Evolutionary conservation across 1,140 invertebrate genomes (phyloP), one percentile per base, ranked within the genome.

Genomic region (Lutraria rhynchaena): DNA sequence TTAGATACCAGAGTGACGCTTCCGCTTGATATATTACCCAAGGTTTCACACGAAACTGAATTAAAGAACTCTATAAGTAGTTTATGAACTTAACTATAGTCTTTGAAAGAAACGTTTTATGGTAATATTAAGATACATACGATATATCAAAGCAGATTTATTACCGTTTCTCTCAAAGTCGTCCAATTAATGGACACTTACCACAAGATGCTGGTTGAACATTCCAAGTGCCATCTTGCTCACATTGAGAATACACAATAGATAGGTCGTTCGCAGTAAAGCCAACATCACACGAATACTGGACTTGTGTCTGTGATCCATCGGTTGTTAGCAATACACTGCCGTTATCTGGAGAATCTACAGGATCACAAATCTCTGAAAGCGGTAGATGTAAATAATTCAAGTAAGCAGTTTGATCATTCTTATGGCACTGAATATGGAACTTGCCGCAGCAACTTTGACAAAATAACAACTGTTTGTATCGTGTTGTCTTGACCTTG

Each of bases 261-360:
- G 49, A 58, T 7, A 70, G 53, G 22, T 80, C 65, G 46, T 41
- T 57, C 0, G 70, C 29, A n/a, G 61, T 69, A 24, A 33, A 69
- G 9, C 76, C 76, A 9, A 69, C 31, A 7, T 80, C 76, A 31
- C 76, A 80, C 11, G 65, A 55, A 22, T 57, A 35, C 19, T 31
- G 22, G 0, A 31, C 63, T 19, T 27, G n/a, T 13, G 76, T 80
- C 19, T 61, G 63, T 27, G 19, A 24, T 13, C 76, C 76, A 49
- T 80, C 53, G 2, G 63, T 69, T 58, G 63, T 58, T 33, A 58
- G 35, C 0, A 51, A 46, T 0, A 80, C 15, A 27, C 27, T 19
- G 3, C 76, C 76, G 35, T 70, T 60, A 5, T 51, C 27, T 33
- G 74, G 74, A 17, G 41, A 1, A 11, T 63, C n/a, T 19, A 65